A percentile compares a stretch with the other conserved stretches of the same genome.
These are phyloP conservation scores for Menura novaehollandiae DNA, from an alignment of 2,113 vertebrate genomes.

Conservation along the genomic window DNA sequence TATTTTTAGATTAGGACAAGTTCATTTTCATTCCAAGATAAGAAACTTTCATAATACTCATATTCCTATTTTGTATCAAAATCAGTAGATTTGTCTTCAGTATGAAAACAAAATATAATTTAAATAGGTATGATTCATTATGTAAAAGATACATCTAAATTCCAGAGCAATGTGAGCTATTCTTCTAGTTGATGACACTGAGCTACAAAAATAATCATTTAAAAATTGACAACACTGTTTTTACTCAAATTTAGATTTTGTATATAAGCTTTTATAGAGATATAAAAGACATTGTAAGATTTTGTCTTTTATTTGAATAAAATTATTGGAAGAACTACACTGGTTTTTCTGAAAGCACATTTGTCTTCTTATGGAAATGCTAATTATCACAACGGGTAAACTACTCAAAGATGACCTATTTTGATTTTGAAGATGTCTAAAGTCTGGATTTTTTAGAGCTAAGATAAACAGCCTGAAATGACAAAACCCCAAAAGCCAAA, in stretches of 20 bases:
- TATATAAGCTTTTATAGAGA: neutral
- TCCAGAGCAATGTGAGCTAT: neutral
- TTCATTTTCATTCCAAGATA: neutral
- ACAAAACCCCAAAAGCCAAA: neutral
- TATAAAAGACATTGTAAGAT: neutral
- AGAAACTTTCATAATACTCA: neutral
- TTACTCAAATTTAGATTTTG: neutral
- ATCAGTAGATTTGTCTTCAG: neutral
- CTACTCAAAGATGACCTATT: neutral
- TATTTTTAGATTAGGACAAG: neutral
- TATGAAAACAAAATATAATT: neutral
- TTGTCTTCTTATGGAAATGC: neutral
- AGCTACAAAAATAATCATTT: neutral
- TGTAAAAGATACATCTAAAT: neutral
- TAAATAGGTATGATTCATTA: neutral
- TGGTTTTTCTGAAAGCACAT: neutral
- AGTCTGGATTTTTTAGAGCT: neutral
- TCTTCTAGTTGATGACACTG: neutral
- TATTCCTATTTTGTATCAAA: neutral
- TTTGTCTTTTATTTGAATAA: neutral
- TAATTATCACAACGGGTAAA: neutral
- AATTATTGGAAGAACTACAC: neutral
- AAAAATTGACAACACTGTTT: neutral
- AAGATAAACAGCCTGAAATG: neutral
- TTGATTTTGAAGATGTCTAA: neutral